Evolutionary conservation across 2,888 invertebrate genomes (phyloP).

Genomic region (Trachelus iudaicus): DNA sequence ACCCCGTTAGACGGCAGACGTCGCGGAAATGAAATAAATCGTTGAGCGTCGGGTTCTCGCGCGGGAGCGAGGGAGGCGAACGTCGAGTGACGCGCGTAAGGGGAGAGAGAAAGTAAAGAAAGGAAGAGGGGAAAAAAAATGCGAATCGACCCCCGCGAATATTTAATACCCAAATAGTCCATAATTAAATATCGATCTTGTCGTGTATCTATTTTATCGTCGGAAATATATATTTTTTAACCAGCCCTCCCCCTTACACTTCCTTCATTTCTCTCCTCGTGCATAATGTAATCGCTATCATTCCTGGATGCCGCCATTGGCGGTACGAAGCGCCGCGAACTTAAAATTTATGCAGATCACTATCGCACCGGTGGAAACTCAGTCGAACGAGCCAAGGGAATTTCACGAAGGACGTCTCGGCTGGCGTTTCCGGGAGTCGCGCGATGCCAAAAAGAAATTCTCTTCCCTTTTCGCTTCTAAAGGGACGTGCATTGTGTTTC

Average conservation of each 20-base stretch:
- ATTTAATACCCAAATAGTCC: slow-evolving; percentile 10
- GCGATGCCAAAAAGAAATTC: background rate
- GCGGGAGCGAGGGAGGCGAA: background rate
- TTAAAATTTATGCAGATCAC: background rate
- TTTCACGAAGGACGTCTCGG: background rate
- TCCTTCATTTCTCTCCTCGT: slow-evolving; percentile 9
- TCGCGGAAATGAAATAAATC: background rate
- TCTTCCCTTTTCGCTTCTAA: background rate
- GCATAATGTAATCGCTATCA: background rate
- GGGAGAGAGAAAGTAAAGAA: background rate
- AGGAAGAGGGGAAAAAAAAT: background rate
- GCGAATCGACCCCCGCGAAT: background rate
- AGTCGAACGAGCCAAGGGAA: background rate
- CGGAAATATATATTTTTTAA: slow-evolving; percentile 10
- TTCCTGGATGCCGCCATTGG: background rate
- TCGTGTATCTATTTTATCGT: slow-evolving; percentile 3
- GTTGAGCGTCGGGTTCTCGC: background rate
- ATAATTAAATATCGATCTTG: slow-evolving; percentile 36
- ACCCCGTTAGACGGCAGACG: background rate
- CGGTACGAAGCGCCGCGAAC: background rate
- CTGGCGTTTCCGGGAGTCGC: background rate
- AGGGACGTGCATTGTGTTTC: background rate
- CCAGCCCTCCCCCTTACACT: background rate
- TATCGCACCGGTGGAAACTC: background rate
- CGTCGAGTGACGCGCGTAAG: background rate